Conservation (phyloP, 2,888 invertebrate genomes). For the Clepsis dumicolana region DNA sequence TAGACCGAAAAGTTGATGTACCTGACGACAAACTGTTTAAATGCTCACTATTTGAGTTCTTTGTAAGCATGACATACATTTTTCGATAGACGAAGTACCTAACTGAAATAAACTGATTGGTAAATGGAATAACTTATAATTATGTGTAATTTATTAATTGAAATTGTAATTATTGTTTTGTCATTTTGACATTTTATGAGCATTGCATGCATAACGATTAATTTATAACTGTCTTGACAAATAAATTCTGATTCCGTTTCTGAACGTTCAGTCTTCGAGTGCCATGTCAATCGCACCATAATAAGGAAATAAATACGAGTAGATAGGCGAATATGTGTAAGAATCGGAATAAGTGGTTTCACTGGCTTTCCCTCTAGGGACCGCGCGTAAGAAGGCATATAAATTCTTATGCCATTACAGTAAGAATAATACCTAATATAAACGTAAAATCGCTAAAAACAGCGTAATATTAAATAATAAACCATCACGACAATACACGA, state of each 20-base stretch:
- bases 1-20: background rate
- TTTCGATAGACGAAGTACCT: too few relatives aligned
- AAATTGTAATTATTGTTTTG: too few relatives aligned
- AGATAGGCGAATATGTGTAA: conserved; percentile 18
- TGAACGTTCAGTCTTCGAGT: background rate
- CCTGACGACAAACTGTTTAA: too few relatives aligned
- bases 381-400: conserved; percentile 1
- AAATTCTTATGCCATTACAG: conserved; percentile 18
- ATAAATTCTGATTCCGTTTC: too few relatives aligned
- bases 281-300: conserved; percentile 5
- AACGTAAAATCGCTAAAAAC: background rate
- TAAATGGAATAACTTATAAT: too few relatives aligned
- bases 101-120: too few relatives aligned
- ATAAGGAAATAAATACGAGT: conserved; percentile 28
- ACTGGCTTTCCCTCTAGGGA: conserved; percentile 16
- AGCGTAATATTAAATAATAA: background rate
- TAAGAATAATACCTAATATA: conserved; percentile 25
- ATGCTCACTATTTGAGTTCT: too few relatives aligned
- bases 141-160: too few relatives aligned
- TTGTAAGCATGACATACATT: too few relatives aligned
- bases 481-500: background rate
- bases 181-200: too few relatives aligned
- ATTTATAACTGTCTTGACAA: too few relatives aligned
- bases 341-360: conserved; percentile 20
- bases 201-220: too few relatives aligned